A percentile compares a stretch with the other conserved stretches of the same genome.
These are phyloP conservation scores for Laticauda colubrina DNA, from an alignment of 2,113 vertebrate species.

Conservation along the genomic window DNA sequence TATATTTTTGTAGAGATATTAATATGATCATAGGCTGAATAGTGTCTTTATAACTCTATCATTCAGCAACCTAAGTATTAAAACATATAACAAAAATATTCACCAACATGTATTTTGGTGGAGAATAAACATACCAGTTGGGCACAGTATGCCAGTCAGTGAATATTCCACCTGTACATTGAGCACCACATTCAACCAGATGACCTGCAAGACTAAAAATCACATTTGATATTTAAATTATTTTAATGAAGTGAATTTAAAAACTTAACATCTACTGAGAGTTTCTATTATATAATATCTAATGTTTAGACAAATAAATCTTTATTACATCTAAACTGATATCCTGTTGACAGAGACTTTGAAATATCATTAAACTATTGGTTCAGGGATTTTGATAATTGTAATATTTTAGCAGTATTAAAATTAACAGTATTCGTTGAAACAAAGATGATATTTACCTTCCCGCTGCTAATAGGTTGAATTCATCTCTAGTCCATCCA, in stretches of 20 bases:
- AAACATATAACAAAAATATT: background rate
- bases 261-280: background rate
- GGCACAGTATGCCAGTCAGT: slow-evolving; percentile 84
- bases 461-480: slow-evolving; percentile 81
- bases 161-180: slow-evolving; percentile 86
- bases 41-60: background rate
- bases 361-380: background rate
- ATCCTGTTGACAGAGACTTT: background rate
- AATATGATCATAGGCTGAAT: background rate
- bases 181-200: slow-evolving; percentile 84
- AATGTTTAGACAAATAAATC: background rate
- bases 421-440: background rate
- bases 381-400: background rate
- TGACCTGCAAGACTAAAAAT: slow-evolving; percentile 80
- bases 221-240: background rate
- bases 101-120: background rate
- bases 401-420: slow-evolving; percentile 8
- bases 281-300: background rate
- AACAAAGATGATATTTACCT: slow-evolving; percentile 71
- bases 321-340: background rate
- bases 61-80: background rate
- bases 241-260: background rate
- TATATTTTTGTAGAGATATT: background rate
- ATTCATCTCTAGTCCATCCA: slow-evolving; percentile 79
- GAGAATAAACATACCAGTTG: slow-evolving; percentile 73